Base-by-base conservation (phyloP, 2,888 invertebrate species). In the Rhimphoctona megacephalus region DNA sequence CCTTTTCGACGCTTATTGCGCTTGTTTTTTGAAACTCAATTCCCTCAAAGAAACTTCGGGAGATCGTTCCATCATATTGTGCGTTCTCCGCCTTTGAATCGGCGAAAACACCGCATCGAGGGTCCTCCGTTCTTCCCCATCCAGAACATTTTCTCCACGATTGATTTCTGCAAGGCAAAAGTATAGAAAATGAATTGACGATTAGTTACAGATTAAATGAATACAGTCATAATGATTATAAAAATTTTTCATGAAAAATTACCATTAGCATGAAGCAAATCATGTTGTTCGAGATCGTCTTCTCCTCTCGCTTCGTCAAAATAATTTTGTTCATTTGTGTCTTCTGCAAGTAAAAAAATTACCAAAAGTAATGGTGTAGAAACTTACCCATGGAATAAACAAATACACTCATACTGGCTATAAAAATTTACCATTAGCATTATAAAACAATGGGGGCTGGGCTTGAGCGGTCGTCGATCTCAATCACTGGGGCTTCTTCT, bases 331-430 rank as follows among this genome's bases (percentile, higher is more conserved):
- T n/a, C 8, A n/a, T 54, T 7, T 22, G 52, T 7, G 52, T 52
- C n/a, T 52, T 52, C 52, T 52, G n/a, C 52, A 54, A 54, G 52
- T 7, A 54, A 54, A 54, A 54, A 54, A 54, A n/a, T n/a, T n/a
- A 22, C 52, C 52, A n/a, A 0, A 7, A n/a, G n/a, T 54, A 54
- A 54, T 54, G 22, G 52, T 54, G n/a, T 54, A 54, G 7, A 22
- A n/a, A 54, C 52, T 54, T 22, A 17, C 17, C n/a, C 7, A 54
- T 54, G n/a, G 8, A 54, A 54, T 22, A 52, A 6, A 54, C 52
- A n/a, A 54, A n/a, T 54, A n/a, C 7, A 22, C 22, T n/a, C n/a
- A 54, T 54, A 54, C 22, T 54, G n/a, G n/a, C 22, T n/a, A 54
- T 54, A 4, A n/a, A 54, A 7, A 54, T 52, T 52, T 52, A 52